Evolutionary conservation across 2,888 invertebrate species (phyloP), one percentile per base, ranked within the genome.

Genomic region (Acronicta aceris): DNA sequence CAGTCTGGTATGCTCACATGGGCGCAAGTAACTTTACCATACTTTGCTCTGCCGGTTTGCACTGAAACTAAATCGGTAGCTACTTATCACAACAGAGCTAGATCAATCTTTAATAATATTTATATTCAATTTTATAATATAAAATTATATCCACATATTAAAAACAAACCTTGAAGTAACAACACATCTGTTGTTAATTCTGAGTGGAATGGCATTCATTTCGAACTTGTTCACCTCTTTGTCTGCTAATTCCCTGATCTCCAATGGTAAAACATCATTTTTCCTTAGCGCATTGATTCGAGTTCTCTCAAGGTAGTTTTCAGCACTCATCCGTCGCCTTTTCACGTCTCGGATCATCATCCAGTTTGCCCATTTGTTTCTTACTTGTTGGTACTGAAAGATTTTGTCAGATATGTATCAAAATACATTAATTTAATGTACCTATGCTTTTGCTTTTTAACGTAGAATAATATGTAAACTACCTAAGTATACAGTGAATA

Each of bases 291-390:
- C 96, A 88, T 98, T 97, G 0, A 98, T 94, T 59, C 99, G 96
- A 58, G 98, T 93, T 70, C 99, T 95, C 62, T 97, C 96, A 1
- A 97, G 95, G 45, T 97, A 98, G 86, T 96, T 95, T 84, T 98
- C 96, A 41, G 96, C 96, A 0, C 97, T 96, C 82, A 96, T 94
- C 80, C 96, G 96, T 55, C 99, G 95, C 36, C 98, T 95, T 84
- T 98, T 98, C 0, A 97, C 97, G 88, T 99, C 99, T 68, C 97
- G 95, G 48, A 97, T 95, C 98, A 98, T 99, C 82, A 96, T 95
- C 95, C 97, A 97, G 86, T 98, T 97, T 0, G 97, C 96, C 96
- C 97, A 98, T 94, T 97, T 97, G 46, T 95, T 95, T 40, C 97
- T 95, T 13, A 96, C 93, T 95, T 97, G 97, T 86, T 97, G 97